These are phyloP conservation scores for Siniperca undulata DNA, from an alignment of 2,797 vertebrate species.

Conservation along the genomic window DNA sequence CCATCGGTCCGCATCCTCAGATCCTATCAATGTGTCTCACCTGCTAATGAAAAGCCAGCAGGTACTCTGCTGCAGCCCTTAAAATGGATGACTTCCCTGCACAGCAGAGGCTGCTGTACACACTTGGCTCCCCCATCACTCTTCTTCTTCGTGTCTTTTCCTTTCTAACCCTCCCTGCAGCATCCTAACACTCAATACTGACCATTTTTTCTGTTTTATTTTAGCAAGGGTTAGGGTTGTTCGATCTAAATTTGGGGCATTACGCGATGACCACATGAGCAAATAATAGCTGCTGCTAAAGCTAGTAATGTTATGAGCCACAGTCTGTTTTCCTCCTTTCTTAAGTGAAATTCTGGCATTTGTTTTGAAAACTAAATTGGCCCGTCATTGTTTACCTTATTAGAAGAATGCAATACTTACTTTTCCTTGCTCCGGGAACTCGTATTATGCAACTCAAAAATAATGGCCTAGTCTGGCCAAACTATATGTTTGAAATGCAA, in stretches of 20 bases:
- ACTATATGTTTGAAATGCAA: constrained; percentile 61
- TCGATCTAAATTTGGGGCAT: not conserved
- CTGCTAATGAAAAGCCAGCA: constrained; percentile 71
- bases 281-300: constrained; percentile 22
- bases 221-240: not conserved
- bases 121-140: constrained; percentile 17
- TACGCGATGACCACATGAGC: not conserved
- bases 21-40: constrained; percentile 62
- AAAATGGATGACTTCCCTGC: constrained; percentile 65
- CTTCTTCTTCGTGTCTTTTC: constrained; percentile 5
- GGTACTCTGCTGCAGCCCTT: constrained; percentile 58
- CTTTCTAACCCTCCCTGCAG: constrained; percentile 8
- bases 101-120: constrained; percentile 36
- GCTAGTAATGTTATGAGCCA: not conserved
- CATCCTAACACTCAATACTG: constrained; percentile 11
- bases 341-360: constrained; percentile 33
- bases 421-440: constrained; percentile 15
- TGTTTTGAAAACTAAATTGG: constrained; percentile 49
- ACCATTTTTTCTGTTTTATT: not conserved
- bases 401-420: constrained; percentile 11
- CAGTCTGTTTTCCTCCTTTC: constrained; percentile 1
- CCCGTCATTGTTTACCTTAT: constrained; percentile 41
- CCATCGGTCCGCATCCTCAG: constrained; percentile 52
- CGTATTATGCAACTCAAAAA: constrained; percentile 36
- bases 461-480: constrained; percentile 25